A percentile compares a stretch with the other conserved stretches of the same genome.
phyloP scores from a whole-genome alignment of 2,888 invertebrate genomes.

The Drosophila kambysellisi region DNA sequence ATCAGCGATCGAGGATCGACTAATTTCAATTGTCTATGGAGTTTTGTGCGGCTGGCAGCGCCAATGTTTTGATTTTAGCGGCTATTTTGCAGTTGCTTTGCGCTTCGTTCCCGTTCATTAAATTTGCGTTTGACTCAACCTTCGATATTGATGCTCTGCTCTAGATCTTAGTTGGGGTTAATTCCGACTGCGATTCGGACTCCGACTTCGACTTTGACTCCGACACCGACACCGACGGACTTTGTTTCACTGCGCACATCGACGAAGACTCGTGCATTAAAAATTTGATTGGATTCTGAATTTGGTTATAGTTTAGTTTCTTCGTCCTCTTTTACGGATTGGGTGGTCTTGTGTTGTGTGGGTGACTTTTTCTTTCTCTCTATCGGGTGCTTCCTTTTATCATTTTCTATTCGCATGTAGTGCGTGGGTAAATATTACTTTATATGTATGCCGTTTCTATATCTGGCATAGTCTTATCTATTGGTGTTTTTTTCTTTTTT shows the following conservation, averaged over 20 bases:
- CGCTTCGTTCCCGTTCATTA: slow-evolving; percentile 82
- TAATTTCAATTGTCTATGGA: slow-evolving; percentile 54
- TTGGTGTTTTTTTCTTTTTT: slow-evolving; percentile 35
- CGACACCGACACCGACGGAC: slow-evolving; percentile 34
- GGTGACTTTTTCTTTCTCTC: slow-evolving; percentile 1
- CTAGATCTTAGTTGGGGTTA: slow-evolving; percentile 6
- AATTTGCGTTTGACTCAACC: slow-evolving; percentile 70
- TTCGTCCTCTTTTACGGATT: neutral
- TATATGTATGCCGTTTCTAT: slow-evolving; percentile 48
- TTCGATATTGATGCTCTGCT: slow-evolving; percentile 20
- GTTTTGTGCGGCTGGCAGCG: slow-evolving; percentile 51
- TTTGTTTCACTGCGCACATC: slow-evolving; percentile 1
- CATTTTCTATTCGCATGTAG: slow-evolving; percentile 36
- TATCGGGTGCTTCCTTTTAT: slow-evolving; percentile 8
- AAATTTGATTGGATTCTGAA: slow-evolving; percentile 6
- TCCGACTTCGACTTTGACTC: slow-evolving; percentile 36
- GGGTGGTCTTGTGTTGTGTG: slow-evolving; percentile 8
- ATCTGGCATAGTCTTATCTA: slow-evolving; percentile 58
- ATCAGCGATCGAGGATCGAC: slow-evolving; percentile 11
- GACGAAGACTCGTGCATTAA: slow-evolving; percentile 33
- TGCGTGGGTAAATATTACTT: slow-evolving; percentile 41
- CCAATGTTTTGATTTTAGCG: slow-evolving; percentile 61
- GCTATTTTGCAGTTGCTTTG: slow-evolving; percentile 62
- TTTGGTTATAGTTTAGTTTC: neutral
- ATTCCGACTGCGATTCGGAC: slow-evolving; percentile 30